Evolutionary conservation across 2,888 invertebrate species (phyloP), one percentile per base, ranked within the genome.

Genomic region (Pristionchus fissidentatus): DNA sequence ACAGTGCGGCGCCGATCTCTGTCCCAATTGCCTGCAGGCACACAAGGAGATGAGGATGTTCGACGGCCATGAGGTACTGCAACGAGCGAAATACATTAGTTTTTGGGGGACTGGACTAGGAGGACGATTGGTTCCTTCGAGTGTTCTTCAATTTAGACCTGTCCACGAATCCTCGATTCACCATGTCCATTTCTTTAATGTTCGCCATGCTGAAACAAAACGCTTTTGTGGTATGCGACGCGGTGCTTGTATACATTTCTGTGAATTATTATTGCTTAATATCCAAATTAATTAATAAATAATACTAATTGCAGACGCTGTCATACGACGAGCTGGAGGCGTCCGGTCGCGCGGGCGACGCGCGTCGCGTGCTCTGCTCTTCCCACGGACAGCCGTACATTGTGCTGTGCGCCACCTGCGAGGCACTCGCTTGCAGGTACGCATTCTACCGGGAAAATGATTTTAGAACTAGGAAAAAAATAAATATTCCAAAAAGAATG

Each of bases 21-120:
- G 97, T 93, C 95, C 95, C 86, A 96, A 96, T 92, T 98, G 97
- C 94, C 96, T 97, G 91, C 96, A 96, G 60, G 97, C 97, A 84
- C 97, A 98, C 93, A 96, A 96, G 93, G 97, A 96, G 92, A 97
- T 97, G 97, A 95, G 97, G 88, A 97, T 97, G 94, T 98, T 98
- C 93, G 97, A 97, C 93, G 96, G 96, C 91, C 97, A 98, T 93
- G 92, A 93, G 92, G 94, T 94, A 87, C n/a, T 38, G 43, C 35
- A 32, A 13, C 15, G 13, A 22, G 35, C 1, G 35, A 35, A 19
- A 15, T 29, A 13, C n/a, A 4, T 57, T 26, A 57, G 8, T 57
- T 3, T 57, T 10, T 57, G 57, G 8, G 57, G 57, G 3, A 57
- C 57, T n/a, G 57, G n/a, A n/a, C n/a, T n/a, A n/a, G n/a, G n/a